Conservation (phyloP, 2,113 vertebrate species). For the Anthoscopus minutus region DNA sequence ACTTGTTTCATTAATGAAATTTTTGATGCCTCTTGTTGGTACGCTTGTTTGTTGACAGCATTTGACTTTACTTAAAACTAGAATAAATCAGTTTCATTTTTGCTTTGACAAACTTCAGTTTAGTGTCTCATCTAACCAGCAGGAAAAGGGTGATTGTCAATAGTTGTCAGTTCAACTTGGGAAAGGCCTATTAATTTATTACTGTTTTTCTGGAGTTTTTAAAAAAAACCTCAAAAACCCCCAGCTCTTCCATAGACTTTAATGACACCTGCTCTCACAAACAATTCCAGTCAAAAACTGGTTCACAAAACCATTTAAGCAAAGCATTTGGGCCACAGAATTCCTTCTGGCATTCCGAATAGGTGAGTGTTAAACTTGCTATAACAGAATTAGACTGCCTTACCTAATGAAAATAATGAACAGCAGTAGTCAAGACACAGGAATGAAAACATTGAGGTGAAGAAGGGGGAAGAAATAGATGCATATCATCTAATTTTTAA, state of each 20-base stretch:
- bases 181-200: neutral
- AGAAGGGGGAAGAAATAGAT: neutral
- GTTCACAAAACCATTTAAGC: neutral
- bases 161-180: neutral
- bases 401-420: neutral
- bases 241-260: neutral
- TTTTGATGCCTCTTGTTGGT: neutral
- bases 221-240: neutral
- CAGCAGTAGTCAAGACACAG: neutral
- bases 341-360: neutral
- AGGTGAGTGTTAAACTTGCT: neutral
- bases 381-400: neutral
- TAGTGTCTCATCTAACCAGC: neutral
- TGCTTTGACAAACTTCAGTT: neutral
- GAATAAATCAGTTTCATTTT: conserved; percentile 25
- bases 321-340: neutral
- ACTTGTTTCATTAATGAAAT: neutral
- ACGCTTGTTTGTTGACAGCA: neutral
- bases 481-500: neutral
- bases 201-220: neutral
- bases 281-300: neutral
- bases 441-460: neutral
- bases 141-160: neutral
- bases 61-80: neutral
- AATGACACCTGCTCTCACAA: neutral